phyloP scores from a whole-genome alignment of 2,797 vertebrate species.

The Calcarius lapponicus region DNA sequence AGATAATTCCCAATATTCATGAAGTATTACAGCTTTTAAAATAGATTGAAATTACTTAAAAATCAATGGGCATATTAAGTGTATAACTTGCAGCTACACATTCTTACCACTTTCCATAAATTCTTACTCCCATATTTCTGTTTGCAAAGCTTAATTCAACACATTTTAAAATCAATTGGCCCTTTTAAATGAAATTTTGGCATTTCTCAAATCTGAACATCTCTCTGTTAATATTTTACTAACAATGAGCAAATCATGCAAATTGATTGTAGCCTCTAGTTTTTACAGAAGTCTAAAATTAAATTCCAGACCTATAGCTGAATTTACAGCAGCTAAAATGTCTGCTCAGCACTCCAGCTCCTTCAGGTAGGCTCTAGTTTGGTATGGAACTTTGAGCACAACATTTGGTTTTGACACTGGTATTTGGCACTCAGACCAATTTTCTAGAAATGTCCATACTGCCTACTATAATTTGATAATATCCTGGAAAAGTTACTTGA shows the following conservation, averaged over 20 bases:
- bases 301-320: neutral
- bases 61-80: neutral
- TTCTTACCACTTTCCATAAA: neutral
- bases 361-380: neutral
- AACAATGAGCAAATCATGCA: neutral
- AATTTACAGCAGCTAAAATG: neutral
- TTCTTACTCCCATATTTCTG: neutral
- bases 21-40: neutral
- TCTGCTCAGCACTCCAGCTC: neutral
- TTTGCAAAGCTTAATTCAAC: neutral
- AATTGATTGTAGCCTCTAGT: neutral
- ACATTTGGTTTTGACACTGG: neutral
- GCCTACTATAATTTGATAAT: neutral
- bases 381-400: neutral
- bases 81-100: neutral
- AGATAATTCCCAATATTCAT: neutral
- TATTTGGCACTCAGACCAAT: neutral
- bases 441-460: neutral
- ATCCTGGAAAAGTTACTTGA: neutral
- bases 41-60: neutral
- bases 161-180: neutral
- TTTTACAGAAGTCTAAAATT: slow-evolving; percentile 9
- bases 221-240: neutral
- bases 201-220: neutral
- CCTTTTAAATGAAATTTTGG: neutral